Base-by-base conservation (phyloP, 2,888 invertebrate genomes). In the Latrodectus elegans region DNA sequence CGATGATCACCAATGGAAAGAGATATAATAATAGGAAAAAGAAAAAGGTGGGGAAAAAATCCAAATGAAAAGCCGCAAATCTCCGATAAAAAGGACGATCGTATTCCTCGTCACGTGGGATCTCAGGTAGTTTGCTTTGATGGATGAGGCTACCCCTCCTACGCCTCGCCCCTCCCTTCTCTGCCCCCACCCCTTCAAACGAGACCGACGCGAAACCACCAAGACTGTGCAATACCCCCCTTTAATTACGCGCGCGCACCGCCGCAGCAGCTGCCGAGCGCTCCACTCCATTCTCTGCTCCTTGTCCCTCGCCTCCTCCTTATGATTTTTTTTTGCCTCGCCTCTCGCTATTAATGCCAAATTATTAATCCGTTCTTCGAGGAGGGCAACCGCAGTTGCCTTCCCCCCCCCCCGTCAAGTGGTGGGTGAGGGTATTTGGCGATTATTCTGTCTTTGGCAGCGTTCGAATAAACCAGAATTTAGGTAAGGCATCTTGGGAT, bases 111-210 rank as follows among this genome's bases (percentile, higher is more conserved):
- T 73, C 81, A 81, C 70, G 74, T n/a, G 38, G 67, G 51, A 68
- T 74, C 81, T 17, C 65, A 74, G 81, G 81, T 74, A 81, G 81
- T 81, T 81, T 73, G 74, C 73, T 67, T 67, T 81, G 81, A 81
- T 81, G 81, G 81, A 81, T 81, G 73, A 74, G 74, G 38, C 67
- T 15, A 49, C 38, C 70, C 81, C 74, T 22, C 81, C 81, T 52
- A 73, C 74, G 74, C 81, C 53, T 49, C 74, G 70, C 49, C 79
- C 78, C 55, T 75, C 60, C 65, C 22, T 26, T 49, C 74, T 60
- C 17, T 60, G 55, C 49, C 65, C 52, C 76, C 26, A 26, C 72
- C 72, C 60, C 60, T 26, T 80, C 80, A 80, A 80, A 80, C 72
- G 80, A 80, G 72, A 9, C 78, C 80, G 78, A 77, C 65, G 6